Evolutionary conservation across 1,140 invertebrate genomes (phyloP).

Genomic region (Adelges cooleyi): DNA sequence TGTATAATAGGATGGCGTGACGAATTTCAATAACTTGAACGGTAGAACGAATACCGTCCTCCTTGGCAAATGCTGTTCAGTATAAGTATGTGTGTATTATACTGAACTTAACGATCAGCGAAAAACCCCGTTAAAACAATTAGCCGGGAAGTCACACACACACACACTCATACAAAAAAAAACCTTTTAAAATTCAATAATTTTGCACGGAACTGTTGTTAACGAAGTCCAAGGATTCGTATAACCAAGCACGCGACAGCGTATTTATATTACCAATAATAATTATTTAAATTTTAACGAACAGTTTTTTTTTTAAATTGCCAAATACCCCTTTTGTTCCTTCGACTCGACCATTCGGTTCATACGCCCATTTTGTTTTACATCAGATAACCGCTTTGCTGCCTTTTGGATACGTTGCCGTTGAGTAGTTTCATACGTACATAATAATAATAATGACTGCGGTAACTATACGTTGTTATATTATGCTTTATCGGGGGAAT

Average conservation of each 20-base stretch:
- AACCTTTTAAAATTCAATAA: slow-evolving; percentile 20
- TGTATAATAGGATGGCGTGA: slow-evolving; percentile 24
- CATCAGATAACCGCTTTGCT: slow-evolving; percentile 4
- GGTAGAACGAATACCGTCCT: background rate
- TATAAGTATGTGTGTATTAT: background rate
- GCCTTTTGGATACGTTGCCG: no score
- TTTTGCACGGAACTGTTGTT: slow-evolving; percentile 12
- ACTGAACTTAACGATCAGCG: background rate
- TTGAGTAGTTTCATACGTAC: no score
- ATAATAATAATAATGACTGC: no score
- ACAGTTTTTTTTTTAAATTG: slow-evolving; percentile 8
- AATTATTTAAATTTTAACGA: slow-evolving; percentile 25
- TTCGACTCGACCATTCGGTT: background rate
- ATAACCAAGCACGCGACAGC: background rate
- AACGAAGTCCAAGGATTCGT: slow-evolving; percentile 4
- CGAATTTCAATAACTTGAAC: background rate
- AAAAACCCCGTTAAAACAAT: slow-evolving; percentile 25
- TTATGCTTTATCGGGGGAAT: no score
- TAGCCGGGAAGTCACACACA: slow-evolving; percentile 2
- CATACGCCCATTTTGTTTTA: slow-evolving; percentile 11
- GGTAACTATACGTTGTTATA: no score
- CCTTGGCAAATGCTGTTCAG: no score
- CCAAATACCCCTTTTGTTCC: background rate
- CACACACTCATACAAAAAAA: background rate
- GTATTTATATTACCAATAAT: background rate